Percentiles rank a stretch among this genome's conserved stretches.
These are phyloP conservation scores for Tryphoninae sp. DNA, from an alignment of 2,888 invertebrate species.

Conservation along the genomic window DNA sequence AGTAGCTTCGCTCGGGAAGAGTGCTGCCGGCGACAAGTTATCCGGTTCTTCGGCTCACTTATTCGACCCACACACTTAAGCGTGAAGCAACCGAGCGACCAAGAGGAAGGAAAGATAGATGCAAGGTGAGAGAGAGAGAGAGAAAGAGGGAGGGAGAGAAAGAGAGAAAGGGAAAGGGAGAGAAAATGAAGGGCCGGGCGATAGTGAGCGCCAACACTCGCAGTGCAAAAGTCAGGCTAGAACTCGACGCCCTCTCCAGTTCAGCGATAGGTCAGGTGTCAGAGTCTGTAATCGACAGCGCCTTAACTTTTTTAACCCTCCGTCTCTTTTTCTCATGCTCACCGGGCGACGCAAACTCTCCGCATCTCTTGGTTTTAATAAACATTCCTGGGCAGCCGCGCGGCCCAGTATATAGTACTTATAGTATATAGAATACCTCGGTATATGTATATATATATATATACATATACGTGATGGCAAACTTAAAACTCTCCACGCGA, in stretches of 20 bases:
- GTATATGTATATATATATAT: background rate
- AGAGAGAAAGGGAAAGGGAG: conserved; percentile 8
- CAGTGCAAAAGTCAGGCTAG: conserved; percentile 42
- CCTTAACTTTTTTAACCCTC: conserved; percentile 54
- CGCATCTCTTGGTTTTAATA: conserved; percentile 54
- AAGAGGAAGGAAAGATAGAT: conserved; percentile 22
- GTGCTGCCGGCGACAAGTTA: conserved; percentile 60
- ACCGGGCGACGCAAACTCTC: conserved; percentile 16
- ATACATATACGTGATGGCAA: conserved; percentile 16
- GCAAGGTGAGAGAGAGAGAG: conserved; percentile 17
- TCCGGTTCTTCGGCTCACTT: conserved; percentile 57
- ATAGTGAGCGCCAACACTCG: conserved; percentile 49
- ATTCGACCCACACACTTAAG: conserved; percentile 44
- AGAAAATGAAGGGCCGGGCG: background rate
- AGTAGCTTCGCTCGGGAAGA: conserved; percentile 47
- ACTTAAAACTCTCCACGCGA: conserved; percentile 31
- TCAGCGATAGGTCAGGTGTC: conserved; percentile 55
- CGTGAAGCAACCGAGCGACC: conserved; percentile 40
- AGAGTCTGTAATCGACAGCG: conserved; percentile 63
- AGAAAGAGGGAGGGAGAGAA: background rate
- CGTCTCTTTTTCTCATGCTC: conserved; percentile 33
- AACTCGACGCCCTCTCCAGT: conserved; percentile 32
- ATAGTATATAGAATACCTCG: conserved; percentile 3
- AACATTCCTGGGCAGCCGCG: conserved; percentile 51
- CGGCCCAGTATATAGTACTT: conserved; percentile 22